These are phyloP conservation scores for Acanthosepion esculentum DNA, from an alignment of 2,888 invertebrate genomes.

Conservation along the genomic window DNA sequence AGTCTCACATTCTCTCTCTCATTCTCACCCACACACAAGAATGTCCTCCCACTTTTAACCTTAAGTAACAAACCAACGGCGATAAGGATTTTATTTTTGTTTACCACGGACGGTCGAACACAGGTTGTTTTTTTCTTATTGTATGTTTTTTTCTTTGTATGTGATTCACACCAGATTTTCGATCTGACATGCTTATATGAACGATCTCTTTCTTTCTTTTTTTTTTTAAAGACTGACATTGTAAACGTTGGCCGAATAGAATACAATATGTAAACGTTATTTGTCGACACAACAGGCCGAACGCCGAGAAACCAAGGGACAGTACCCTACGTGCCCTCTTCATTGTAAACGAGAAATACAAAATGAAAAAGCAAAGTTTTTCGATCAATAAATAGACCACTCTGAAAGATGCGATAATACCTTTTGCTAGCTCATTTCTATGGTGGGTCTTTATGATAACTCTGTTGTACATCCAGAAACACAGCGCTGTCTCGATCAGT, in stretches of 20 bases:
- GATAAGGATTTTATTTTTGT: background rate
- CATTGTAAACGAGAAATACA: background rate
- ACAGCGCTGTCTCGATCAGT: too few relatives aligned
- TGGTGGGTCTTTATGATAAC: too few relatives aligned
- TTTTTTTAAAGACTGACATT: background rate
- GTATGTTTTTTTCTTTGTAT: background rate
- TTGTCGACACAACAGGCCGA: background rate
- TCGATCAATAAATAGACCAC: background rate
- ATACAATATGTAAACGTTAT: background rate
- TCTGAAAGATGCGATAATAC: background rate
- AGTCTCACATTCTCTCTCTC: background rate
- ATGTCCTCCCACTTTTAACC: background rate
- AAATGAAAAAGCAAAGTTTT: background rate
- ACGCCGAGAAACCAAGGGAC: background rate
- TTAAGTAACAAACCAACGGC: background rate
- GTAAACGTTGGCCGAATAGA: background rate
- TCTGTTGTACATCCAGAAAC: too few relatives aligned
- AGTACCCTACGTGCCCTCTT: background rate
- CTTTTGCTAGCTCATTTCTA: too few relatives aligned
- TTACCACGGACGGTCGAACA: background rate
- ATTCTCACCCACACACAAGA: too few relatives aligned
- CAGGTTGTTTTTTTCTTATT: background rate
- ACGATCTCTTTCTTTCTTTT: too few relatives aligned
- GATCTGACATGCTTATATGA: background rate
- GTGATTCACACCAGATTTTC: background rate